These are phyloP conservation scores for Psephotus haematonotus DNA, from an alignment of 2,113 vertebrate genomes.

Conservation along the genomic window DNA sequence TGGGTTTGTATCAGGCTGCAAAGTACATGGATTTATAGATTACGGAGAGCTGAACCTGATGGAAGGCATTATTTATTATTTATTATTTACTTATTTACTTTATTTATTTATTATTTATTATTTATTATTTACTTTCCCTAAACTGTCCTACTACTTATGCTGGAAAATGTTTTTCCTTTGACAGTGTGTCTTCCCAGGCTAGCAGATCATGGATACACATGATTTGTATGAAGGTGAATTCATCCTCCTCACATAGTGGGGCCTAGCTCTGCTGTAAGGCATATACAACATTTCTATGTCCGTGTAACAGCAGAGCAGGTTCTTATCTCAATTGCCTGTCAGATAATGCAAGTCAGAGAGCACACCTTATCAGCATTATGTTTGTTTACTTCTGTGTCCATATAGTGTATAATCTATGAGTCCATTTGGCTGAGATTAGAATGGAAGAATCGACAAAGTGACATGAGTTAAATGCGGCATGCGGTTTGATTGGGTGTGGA, in stretches of 20 bases:
- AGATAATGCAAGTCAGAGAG: neutral
- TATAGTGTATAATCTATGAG: neutral
- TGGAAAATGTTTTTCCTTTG: neutral
- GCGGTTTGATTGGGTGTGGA: neutral
- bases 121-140: neutral
- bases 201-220: neutral
- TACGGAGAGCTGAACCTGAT: neutral
- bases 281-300: neutral
- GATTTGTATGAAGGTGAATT: neutral
- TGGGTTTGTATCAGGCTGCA: neutral
- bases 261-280: neutral
- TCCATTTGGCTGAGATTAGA: slow-evolving; percentile 30
- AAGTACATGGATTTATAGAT: neutral
- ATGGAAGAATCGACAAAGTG: slow-evolving; percentile 34
- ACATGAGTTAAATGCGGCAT: slow-evolving; percentile 23
- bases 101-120: too few species aligned
- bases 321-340: slow-evolving; percentile 25
- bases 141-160: neutral
- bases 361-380: neutral
- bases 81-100: too few species aligned
- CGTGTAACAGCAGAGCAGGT: neutral
- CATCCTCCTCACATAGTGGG: neutral
- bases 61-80: neutral
- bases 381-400: slow-evolving; percentile 28
- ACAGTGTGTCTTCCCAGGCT: neutral